These are phyloP conservation scores for Phainopepla nitens DNA, from an alignment of 2,113 vertebrate species.

Conservation along the genomic window DNA sequence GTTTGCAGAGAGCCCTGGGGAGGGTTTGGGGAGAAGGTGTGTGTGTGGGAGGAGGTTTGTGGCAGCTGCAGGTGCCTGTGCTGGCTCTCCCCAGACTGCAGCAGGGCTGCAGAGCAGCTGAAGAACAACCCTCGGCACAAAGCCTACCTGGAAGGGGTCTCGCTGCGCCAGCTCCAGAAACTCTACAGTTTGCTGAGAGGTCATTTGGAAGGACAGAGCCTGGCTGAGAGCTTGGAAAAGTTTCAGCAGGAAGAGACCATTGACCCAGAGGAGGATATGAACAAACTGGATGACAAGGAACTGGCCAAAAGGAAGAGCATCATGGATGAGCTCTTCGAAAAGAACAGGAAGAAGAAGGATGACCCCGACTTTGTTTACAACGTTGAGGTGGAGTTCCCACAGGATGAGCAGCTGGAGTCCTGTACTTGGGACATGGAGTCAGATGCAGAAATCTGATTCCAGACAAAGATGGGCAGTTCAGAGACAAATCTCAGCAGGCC, in stretches of 20 bases:
- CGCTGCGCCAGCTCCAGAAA: constrained; percentile 81
- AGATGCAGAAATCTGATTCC: constrained; percentile 78
- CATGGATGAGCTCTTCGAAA: constrained; percentile 91
- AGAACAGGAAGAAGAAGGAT: constrained; percentile 82
- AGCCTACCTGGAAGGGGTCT: constrained; percentile 80
- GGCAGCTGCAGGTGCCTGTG: neutral
- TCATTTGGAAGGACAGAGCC: constrained; percentile 77
- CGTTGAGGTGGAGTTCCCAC: constrained; percentile 85
- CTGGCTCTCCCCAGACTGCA: constrained; percentile 75
- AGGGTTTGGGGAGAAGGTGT: neutral
- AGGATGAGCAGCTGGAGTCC: constrained; percentile 71
- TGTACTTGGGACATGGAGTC: constrained; percentile 90
- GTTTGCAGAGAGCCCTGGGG: neutral
- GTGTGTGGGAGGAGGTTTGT: neutral
- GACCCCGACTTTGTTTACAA: constrained; percentile 90
- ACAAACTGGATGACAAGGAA: constrained; percentile 88
- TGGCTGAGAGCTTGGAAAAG: constrained; percentile 76
- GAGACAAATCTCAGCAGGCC: neutral
- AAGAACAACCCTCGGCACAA: constrained; percentile 87
- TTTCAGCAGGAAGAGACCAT: constrained; percentile 70
- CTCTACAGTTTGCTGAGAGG: constrained; percentile 81
- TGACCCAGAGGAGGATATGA: constrained; percentile 87
- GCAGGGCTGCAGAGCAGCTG: constrained; percentile 83
- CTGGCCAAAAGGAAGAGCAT: constrained; percentile 85
- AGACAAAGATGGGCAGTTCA: neutral